Conservation (phyloP, 2,113 vertebrate genomes). For the Merops nubicus region DNA sequence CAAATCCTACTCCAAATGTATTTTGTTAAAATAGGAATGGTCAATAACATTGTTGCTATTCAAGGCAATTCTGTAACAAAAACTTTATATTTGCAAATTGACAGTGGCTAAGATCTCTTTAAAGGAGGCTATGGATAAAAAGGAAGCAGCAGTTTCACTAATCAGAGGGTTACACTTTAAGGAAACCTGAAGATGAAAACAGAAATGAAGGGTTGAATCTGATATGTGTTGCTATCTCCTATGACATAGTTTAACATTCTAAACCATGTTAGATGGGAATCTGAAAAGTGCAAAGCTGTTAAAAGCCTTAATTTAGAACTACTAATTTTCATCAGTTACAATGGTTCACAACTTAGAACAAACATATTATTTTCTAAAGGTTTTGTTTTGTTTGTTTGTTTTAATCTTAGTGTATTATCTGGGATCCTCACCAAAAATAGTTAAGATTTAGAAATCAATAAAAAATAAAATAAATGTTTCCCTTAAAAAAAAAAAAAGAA, state of each 20-base stretch:
- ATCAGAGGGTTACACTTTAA: background rate
- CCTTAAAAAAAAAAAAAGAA: background rate
- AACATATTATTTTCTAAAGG: background rate
- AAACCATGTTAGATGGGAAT: background rate
- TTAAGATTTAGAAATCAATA: background rate
- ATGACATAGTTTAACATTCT: background rate
- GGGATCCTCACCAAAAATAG: background rate
- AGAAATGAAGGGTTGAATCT: background rate
- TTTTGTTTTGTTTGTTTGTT: background rate
- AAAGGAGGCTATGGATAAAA: background rate
- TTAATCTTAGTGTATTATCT: background rate
- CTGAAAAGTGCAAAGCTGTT: slow-evolving; percentile 2
- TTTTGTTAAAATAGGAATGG: background rate
- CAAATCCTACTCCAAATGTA: background rate
- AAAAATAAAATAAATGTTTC: background rate
- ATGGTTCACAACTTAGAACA: background rate
- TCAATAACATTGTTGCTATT: background rate
- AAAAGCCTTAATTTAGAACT: background rate
- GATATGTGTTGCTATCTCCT: background rate
- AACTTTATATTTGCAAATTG: background rate
- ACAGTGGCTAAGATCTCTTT: background rate
- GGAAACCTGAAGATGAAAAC: background rate
- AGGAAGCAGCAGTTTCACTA: background rate
- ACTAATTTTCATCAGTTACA: background rate
- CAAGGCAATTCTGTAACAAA: background rate